These are phyloP conservation scores for Papilio gigon DNA, from an alignment of 2,888 invertebrate species.

Conservation along the genomic window DNA sequence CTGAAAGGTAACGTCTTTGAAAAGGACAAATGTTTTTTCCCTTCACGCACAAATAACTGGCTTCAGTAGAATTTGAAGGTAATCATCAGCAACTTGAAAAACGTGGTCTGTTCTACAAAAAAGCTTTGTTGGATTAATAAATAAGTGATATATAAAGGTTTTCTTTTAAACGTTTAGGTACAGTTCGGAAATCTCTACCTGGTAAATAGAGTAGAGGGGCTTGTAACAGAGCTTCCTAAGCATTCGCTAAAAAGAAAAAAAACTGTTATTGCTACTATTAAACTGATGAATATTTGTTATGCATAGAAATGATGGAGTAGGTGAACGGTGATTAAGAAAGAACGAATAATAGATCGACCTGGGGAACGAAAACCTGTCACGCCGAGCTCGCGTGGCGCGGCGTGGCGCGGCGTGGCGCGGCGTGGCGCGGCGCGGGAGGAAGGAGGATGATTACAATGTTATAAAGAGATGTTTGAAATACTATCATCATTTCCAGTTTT, in stretches of 20 bases:
- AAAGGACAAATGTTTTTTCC: slow-evolving; percentile 26
- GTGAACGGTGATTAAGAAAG: background rate
- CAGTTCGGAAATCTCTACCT: background rate
- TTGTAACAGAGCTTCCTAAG: background rate
- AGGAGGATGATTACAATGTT: background rate
- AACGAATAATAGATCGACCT: background rate
- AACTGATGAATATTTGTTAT: background rate
- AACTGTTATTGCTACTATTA: background rate
- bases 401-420: too few relatives aligned
- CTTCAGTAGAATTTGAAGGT: slow-evolving; percentile 17
- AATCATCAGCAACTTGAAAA: slow-evolving; percentile 26
- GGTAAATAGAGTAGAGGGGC: background rate
- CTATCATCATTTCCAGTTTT: background rate
- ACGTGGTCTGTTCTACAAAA: slow-evolving; percentile 4
- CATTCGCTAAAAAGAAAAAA: too few relatives aligned
- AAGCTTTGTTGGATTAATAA: background rate
- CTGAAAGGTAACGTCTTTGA: slow-evolving; percentile 28
- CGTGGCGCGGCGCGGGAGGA: too few relatives aligned
- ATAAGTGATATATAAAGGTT: slow-evolving; percentile 2
- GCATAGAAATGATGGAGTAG: background rate
- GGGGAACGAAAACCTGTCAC: background rate
- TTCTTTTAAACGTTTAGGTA: background rate
- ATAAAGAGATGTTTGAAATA: too few relatives aligned
- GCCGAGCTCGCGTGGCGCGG: too few relatives aligned
- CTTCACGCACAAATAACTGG: slow-evolving; percentile 10